phyloP scores from a whole-genome alignment of 2,797 vertebrate genomes.

The Champsocephalus esox region DNA sequence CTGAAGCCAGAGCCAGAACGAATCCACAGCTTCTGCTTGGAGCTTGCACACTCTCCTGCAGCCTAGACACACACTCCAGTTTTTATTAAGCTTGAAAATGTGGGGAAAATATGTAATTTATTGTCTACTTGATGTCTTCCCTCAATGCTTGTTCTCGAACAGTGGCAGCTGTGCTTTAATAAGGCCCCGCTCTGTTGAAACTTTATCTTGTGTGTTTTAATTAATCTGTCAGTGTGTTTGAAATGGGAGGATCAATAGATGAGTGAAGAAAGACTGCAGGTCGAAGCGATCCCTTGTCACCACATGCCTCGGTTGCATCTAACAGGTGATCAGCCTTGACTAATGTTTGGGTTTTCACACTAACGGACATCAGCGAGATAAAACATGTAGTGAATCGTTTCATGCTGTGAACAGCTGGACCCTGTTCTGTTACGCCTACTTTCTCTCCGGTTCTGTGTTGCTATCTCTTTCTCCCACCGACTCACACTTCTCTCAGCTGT shows the following conservation, averaged over 20 bases:
- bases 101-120: slow-evolving; percentile 49
- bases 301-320: slow-evolving; percentile 24
- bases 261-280: slow-evolving; percentile 26
- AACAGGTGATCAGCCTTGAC: slow-evolving; percentile 61
- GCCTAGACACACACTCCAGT: slow-evolving; percentile 50
- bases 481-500: slow-evolving; percentile 66
- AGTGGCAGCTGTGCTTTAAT: slow-evolving; percentile 42
- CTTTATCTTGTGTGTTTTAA: slow-evolving; percentile 61
- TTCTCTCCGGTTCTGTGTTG: slow-evolving; percentile 26
- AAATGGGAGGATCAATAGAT: slow-evolving; percentile 38
- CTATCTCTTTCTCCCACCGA: slow-evolving; percentile 28
- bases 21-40: slow-evolving; percentile 72
- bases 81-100: slow-evolving; percentile 72
- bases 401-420: slow-evolving; percentile 70
- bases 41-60: slow-evolving; percentile 29
- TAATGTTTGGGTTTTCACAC: slow-evolving; percentile 33
- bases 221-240: slow-evolving; percentile 65
- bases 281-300: slow-evolving; percentile 39
- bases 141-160: slow-evolving; percentile 16
- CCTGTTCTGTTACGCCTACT: slow-evolving; percentile 52
- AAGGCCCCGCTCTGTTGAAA: slow-evolving; percentile 33
- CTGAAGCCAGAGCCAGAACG: slow-evolving; percentile 72
- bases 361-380: slow-evolving; percentile 19
- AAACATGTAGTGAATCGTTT: slow-evolving; percentile 42
- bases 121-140: slow-evolving; percentile 34